These are phyloP conservation scores for Halisarca cf. caerulea DNA, from an alignment of 37 sponge, comb jelly and placozoan species.

Conservation along the genomic window DNA sequence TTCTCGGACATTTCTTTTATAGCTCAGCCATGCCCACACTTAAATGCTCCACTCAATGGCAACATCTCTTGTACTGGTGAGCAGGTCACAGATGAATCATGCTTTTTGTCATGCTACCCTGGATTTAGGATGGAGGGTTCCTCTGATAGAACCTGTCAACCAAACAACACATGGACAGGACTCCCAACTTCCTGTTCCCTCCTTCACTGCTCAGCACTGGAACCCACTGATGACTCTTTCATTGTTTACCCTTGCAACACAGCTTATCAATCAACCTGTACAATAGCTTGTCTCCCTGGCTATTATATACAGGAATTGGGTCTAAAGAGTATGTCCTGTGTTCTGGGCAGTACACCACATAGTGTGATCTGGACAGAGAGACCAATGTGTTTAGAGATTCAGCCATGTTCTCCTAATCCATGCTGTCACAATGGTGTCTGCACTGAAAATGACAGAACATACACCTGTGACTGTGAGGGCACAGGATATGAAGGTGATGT, in stretches of 20 bases:
- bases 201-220: conserved; percentile 3
- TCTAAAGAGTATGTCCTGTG: background rate
- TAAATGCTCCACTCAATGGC: conserved; percentile 30
- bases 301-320: background rate
- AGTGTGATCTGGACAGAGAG: conserved; percentile 12
- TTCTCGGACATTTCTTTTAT: too few relatives aligned
- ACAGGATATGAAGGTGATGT: conserved; percentile 23
- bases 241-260: conserved; percentile 20
- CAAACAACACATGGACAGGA: conserved; percentile 40
- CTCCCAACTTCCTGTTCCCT: background rate
- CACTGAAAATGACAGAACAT: background rate
- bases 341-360: background rate
- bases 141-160: background rate
- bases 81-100: conserved; percentile 44
- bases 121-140: conserved; percentile 29
- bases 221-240: background rate
- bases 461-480: conserved; percentile 12
- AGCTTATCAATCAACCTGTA: conserved; percentile 1
- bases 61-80: conserved; percentile 35
- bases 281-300: background rate
- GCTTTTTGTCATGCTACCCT: conserved; percentile 18
- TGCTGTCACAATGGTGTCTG: conserved; percentile 21
- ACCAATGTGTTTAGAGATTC: conserved; percentile 15
- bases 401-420: conserved; percentile 23
- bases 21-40: conserved; percentile 35